Conservation (phyloP, 2,797 vertebrate genomes). For the Melanotaenia maccullochi region DNA sequence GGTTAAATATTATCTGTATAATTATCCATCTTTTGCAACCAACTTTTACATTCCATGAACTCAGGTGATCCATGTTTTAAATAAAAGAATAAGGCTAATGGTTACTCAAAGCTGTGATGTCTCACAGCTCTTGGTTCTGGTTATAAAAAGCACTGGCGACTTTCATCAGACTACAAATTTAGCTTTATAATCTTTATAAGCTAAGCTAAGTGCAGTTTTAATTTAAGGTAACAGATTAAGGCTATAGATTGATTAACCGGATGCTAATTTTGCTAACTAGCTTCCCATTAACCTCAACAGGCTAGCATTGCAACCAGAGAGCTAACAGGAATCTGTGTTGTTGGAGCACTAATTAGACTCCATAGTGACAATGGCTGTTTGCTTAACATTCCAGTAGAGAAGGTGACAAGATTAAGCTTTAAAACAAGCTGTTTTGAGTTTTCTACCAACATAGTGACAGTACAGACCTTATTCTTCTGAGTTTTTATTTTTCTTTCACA, state of each 20-base stretch:
- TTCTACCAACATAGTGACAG: conserved; percentile 32
- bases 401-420: background rate
- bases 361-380: too few species aligned
- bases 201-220: too few species aligned
- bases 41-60: background rate
- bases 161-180: background rate
- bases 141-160: too few species aligned
- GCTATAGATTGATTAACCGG: too few species aligned
- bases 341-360: background rate
- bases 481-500: conserved; percentile 8
- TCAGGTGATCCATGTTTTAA: background rate
- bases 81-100: background rate
- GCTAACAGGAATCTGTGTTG: background rate
- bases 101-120: background rate
- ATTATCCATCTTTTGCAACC: too few species aligned
- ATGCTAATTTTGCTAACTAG: background rate
- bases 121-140: background rate
- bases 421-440: background rate
- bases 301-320: background rate
- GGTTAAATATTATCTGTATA: background rate
- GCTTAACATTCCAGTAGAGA: too few species aligned
- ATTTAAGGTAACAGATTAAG: too few species aligned
- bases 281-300: background rate
- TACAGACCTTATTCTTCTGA: conserved; percentile 29
- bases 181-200: too few species aligned